These are phyloP conservation scores for fruit fly (Drosophila melanogaster) DNA, from an alignment of 1,140 invertebrate genomes.

Conservation along the genomic window DNA sequence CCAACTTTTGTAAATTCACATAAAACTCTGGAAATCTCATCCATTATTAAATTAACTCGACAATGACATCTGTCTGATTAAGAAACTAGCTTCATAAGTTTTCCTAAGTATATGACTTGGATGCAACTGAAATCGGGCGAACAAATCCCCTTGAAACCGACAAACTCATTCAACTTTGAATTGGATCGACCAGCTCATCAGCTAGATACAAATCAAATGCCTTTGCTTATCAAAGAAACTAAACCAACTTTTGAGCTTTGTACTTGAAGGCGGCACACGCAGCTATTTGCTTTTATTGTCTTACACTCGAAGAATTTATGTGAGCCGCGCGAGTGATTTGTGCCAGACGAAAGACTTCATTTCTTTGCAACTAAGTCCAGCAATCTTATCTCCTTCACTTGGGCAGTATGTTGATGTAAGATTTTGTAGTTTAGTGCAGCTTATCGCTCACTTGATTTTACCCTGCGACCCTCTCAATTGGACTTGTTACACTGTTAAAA, in stretches of 20 bases:
- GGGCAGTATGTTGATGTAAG: constrained; percentile 48
- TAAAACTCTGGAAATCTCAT: not conserved
- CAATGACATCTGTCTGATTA: not conserved
- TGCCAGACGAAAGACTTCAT: constrained; percentile 29
- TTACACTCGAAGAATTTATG: constrained; percentile 41
- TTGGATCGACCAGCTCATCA: constrained; percentile 14
- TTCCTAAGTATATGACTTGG: constrained; percentile 2
- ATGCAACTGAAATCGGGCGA: constrained; percentile 7
- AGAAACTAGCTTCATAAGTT: not conserved
- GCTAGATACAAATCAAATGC: constrained; percentile 41
- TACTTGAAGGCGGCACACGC: constrained; percentile 29
- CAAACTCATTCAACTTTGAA: constrained; percentile 12
- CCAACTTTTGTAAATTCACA: not conserved
- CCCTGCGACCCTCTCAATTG: not conserved
- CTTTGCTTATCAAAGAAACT: constrained; percentile 30
- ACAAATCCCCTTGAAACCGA: constrained; percentile 7
- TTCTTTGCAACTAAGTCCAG: constrained; percentile 10
- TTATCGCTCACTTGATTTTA: constrained; percentile 29
- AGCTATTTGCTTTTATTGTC: constrained; percentile 19
- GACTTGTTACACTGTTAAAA: not conserved
- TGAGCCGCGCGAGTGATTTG: constrained; percentile 23
- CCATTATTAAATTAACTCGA: constrained; percentile 3
- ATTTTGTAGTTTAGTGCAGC: constrained; percentile 45
- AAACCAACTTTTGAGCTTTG: constrained; percentile 49
- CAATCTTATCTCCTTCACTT: constrained; percentile 58